phyloP scores from a whole-genome alignment of 2,797 vertebrate genomes.

The Epinephelus awoara region DNA sequence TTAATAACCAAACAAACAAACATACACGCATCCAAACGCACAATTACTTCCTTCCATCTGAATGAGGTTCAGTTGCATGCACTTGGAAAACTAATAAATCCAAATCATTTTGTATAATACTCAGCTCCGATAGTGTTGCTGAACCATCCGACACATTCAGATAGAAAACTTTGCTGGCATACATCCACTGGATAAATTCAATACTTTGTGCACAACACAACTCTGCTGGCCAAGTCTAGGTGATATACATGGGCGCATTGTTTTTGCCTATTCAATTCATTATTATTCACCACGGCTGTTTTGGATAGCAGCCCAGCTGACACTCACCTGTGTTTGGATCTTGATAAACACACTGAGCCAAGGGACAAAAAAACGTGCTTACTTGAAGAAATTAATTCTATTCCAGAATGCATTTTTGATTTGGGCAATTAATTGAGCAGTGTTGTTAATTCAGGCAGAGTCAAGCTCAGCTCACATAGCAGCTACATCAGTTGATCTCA shows the following conservation, averaged over 20 bases:
- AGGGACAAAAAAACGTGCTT: background rate
- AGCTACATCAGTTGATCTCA: too few species aligned
- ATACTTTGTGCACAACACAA: background rate
- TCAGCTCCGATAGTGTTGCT: background rate
- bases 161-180: background rate
- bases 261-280: background rate
- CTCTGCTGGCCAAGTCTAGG: background rate
- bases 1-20: too few species aligned
- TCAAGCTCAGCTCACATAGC: too few species aligned
- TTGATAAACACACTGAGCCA: background rate
- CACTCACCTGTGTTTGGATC: background rate
- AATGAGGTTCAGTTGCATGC: background rate
- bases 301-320: background rate
- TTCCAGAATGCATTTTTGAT: background rate
- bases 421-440: background rate
- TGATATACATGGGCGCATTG: background rate
- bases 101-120: background rate
- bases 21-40: too few species aligned
- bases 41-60: background rate
- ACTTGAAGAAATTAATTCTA: background rate
- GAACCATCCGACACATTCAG: background rate
- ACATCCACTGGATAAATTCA: background rate
- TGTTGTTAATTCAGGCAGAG: too few species aligned
- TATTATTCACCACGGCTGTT: background rate
- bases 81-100: background rate